Base-by-base conservation (phyloP, 1,140 invertebrate genomes). In the Spodoptera frugiperda region DNA sequence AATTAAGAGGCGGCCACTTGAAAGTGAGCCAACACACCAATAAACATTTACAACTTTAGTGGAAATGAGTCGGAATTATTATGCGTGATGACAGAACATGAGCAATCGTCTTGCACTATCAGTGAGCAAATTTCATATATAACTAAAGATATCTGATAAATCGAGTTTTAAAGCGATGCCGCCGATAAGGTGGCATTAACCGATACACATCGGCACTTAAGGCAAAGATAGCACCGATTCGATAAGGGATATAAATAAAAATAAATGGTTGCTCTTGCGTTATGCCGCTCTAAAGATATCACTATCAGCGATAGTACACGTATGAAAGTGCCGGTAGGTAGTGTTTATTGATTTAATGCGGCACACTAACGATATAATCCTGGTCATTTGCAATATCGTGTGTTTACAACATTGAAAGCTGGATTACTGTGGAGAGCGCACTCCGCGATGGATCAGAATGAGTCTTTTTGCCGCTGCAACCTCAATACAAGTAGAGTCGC, bases 191-290 rank as follows among this genome's bases (percentile, higher is more conserved):
- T 76, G 73, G 80, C 80, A 85, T 83, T 85, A 83, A 67, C 78
- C 83, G 88, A 90, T 88, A 90, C 77, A 84, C 79, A 89, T 89
- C 88, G 82, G 78, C 84, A 86, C 86, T 88, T 87, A 89, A 84
- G 81, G 79, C 79, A 77, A 76, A 72, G 82, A 87, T 87, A 85
- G 78, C 76, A 49, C 46, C 79, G 49, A 74, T 76, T 65, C 75
- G 86, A 88, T 88, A 88, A 85, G 57, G 79, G 78, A 82, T 84
- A 88, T 87, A 89, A 88, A 89, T 88, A 89, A 83, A 89, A 86
- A 87, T 88, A 89, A 89, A 89, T 85, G 81, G 80, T 81, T 83
- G 78, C 83, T 83, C 84, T 86, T 84, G 78, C 78, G 80, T 84
- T 81, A 83, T 82, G 68, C 68, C 71, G 78, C 73, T 81, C 84